Percentiles rank a stretch among this genome's conserved stretches.
These are phyloP conservation scores for Recurvirostra avosetta DNA, from an alignment of 2,113 vertebrate species.

Conservation along the genomic window DNA sequence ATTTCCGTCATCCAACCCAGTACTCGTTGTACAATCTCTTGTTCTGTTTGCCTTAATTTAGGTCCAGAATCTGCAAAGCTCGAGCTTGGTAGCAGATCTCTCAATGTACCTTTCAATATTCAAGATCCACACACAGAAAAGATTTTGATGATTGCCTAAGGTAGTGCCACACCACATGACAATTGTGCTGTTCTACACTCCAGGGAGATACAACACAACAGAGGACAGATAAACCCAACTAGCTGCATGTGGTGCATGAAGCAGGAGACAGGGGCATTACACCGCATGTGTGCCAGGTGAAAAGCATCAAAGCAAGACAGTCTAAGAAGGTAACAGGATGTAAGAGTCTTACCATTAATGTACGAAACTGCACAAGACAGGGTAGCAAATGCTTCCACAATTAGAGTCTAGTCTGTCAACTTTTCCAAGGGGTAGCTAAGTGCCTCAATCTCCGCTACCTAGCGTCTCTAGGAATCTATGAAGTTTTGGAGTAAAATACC, in stretches of 20 bases:
- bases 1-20: not conserved
- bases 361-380: not conserved
- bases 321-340: not conserved
- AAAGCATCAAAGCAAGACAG: not conserved
- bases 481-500: not conserved
- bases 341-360: not conserved
- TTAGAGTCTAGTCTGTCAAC: not conserved
- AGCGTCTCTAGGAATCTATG: not conserved
- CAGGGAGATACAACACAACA: not conserved
- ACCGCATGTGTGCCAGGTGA: not conserved
- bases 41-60: not conserved
- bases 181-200: not conserved
- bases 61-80: not conserved
- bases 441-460: not conserved
- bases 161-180: not conserved
- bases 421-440: not conserved
- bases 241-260: not conserved
- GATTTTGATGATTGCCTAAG: not conserved
- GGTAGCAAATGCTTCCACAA: not conserved
- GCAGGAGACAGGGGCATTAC: not conserved
- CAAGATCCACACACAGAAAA: fast-evolving
- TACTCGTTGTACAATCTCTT: not conserved
- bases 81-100: not conserved
- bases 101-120: not conserved
- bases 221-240: not conserved